phyloP scores from a whole-genome alignment of 2,888 invertebrate genomes.

The Drosophila emarginata region DNA sequence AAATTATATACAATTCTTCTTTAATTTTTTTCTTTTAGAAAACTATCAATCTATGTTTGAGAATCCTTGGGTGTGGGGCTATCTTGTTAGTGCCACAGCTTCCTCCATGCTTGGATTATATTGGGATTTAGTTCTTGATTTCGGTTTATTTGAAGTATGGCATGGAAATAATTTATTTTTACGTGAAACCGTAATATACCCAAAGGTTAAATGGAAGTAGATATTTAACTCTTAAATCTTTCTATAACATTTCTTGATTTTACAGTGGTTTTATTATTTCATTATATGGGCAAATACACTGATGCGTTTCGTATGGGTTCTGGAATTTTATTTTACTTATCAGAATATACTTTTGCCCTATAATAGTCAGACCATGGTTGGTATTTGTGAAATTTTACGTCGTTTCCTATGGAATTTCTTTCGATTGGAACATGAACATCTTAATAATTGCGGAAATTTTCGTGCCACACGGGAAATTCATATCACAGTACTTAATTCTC shows the following conservation, averaged over 20 bases:
- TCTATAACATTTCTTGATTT: not conserved
- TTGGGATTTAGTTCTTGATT: slow-evolving; percentile 99
- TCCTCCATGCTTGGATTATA: slow-evolving; percentile 95
- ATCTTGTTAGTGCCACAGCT: slow-evolving; percentile 90
- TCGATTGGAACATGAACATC: slow-evolving; percentile 35
- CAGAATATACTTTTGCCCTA: slow-evolving; percentile 87
- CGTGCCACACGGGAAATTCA: slow-evolving; percentile 36
- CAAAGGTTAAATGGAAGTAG: slow-evolving; percentile 86
- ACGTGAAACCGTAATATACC: slow-evolving; percentile 96
- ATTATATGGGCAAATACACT: slow-evolving; percentile 96
- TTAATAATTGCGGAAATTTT: slow-evolving; percentile 37
- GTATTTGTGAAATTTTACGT: slow-evolving; percentile 15
- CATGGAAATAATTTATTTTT: slow-evolving; percentile 94
- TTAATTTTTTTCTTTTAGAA: slow-evolving; percentile 78
- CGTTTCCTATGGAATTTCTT: slow-evolving; percentile 33
- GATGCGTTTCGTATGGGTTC: slow-evolving; percentile 94
- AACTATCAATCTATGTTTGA: slow-evolving; percentile 85
- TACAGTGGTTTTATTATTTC: slow-evolving; percentile 88
- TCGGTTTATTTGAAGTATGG: slow-evolving; percentile 95
- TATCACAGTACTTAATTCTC: slow-evolving; percentile 2
- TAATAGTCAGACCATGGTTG: slow-evolving; percentile 84
- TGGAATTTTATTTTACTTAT: slow-evolving; percentile 91
- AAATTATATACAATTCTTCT: not conserved
- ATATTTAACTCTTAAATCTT: not conserved
- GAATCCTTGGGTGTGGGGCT: slow-evolving; percentile 92